Evolutionary conservation across 1,140 invertebrate genomes (phyloP), one percentile per base, ranked within the genome.

Genomic region (Druon quercuslanigerum): DNA sequence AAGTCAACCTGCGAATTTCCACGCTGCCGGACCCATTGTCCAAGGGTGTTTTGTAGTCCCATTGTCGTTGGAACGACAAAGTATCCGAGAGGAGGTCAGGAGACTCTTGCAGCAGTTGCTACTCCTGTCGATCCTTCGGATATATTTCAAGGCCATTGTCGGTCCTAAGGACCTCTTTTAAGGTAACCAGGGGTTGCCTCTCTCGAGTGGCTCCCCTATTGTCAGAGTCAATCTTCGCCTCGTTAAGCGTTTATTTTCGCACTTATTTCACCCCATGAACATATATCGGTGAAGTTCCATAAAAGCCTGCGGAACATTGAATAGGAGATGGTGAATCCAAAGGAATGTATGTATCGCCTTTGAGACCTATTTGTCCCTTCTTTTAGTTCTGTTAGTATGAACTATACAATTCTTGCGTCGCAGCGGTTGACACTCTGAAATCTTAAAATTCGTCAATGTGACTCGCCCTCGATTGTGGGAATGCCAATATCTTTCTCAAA

Each of bases 221-320:
- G 89, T 90, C 79, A 79, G 50, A 89, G 90, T 91, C 90, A 90
- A 91, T 91, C 87, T 91, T 91, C 89, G 87, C 87, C 90, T 91
- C 89, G 90, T 91, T 91, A 91, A 90, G 83, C 86, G 87, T 87
- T 89, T 90, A 90, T 91, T 91, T 91, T 90, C 89, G 87, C 87
- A 88, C 89, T 90, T 82, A 84, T 79, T 84, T 81, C 79, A 73
- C 79, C 79, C 82, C 60, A 66, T 80, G 72, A 79, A 82, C 79
- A 73, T 74, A 72, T 82, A 84, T 82, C 77, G 77, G 19, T 81
- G 81, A 79, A 74, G 75, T 72, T 20, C 70, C 75, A 82, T 76
- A 79, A 80, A 81, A 79, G 75, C 71, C 66, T 56, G 40, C 51
- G 73, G 50, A 14, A 6, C 46, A 70, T n/a, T 76, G 51, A 82